Percentiles rank a stretch among this genome's conserved stretches.
These are phyloP conservation scores for Drosophila truncata DNA, from an alignment of 1,140 invertebrate genomes.

Conservation along the genomic window DNA sequence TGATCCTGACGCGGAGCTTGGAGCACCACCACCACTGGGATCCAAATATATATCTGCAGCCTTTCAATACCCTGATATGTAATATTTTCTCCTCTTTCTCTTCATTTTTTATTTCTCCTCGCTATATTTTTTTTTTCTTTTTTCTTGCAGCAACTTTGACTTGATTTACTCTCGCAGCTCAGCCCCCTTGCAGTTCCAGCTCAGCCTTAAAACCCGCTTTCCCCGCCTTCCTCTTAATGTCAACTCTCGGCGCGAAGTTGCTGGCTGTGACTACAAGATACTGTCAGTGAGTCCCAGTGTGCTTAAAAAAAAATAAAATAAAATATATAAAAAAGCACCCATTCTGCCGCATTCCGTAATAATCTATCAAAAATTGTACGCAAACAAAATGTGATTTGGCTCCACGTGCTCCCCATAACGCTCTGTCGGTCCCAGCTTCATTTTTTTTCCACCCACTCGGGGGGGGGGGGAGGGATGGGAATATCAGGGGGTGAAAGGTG, in stretches of 20 bases:
- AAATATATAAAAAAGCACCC: not conserved
- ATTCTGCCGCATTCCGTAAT: constrained; percentile 71
- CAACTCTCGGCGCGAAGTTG: constrained; percentile 68
- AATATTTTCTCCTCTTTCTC: constrained; percentile 5
- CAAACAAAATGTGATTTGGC: constrained; percentile 81
- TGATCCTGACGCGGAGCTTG: constrained; percentile 28
- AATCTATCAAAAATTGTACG: constrained; percentile 81
- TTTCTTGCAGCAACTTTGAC: constrained; percentile 31
- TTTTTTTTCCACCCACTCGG: constrained; percentile 1
- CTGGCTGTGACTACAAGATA: constrained; percentile 74
- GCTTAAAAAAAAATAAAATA: not conserved
- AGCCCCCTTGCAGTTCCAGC: constrained; percentile 15
- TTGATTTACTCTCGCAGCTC: constrained; percentile 40
- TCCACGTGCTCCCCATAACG: constrained; percentile 46
- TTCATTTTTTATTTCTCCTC: not conserved
- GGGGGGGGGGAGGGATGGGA: not conserved
- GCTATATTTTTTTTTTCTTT: no score
- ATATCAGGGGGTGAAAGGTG: constrained; percentile 5
- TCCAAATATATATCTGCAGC: constrained; percentile 8
- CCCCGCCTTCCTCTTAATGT: constrained; percentile 38
- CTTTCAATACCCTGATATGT: constrained; percentile 32
- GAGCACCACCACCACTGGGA: no score
- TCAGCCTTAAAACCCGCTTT: not conserved
- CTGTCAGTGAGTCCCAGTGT: constrained; percentile 52
- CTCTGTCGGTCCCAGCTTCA: not conserved